Conservation (phyloP, 35 echinoderm and acorn worm genomes). For the Ophiothrix spiculata region DNA sequence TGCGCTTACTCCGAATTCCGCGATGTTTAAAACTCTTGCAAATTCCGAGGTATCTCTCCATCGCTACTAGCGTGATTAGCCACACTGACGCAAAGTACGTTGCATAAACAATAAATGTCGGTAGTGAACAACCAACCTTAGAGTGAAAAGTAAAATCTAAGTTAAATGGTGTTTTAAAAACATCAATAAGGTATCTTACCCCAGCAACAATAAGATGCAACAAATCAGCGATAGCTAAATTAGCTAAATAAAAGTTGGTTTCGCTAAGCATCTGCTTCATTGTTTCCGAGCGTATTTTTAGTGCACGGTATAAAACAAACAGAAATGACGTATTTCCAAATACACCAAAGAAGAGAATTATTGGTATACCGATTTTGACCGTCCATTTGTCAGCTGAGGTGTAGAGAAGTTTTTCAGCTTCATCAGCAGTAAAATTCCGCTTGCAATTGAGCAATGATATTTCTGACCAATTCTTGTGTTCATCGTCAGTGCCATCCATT, state of each 20-base stretch:
- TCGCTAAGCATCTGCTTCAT: not conserved
- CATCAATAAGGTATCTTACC: not conserved
- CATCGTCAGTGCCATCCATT: too few relatives aligned
- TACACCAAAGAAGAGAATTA: not conserved
- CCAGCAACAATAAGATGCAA: not conserved
- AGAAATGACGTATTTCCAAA: not conserved
- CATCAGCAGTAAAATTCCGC: not conserved
- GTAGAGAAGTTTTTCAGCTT: not conserved
- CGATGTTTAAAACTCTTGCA: not conserved
- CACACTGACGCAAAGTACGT: not conserved
- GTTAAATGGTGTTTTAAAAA: not conserved
- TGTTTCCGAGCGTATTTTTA: not conserved
- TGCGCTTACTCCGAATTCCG: not conserved
- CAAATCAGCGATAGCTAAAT: not conserved
- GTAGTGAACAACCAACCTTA: not conserved
- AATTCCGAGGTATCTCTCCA: not conserved
- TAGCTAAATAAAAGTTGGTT: constrained; percentile 9
- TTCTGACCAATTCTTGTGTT: too few relatives aligned
- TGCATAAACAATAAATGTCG: not conserved
- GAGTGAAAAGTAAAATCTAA: not conserved
- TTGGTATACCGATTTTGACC: not conserved
- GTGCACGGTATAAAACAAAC: not conserved
- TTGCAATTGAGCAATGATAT: not conserved
- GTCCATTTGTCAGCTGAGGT: not conserved
- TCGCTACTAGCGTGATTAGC: not conserved